Base-by-base conservation (phyloP, 1,140 invertebrate species). In the Scylla paramamosain region DNA sequence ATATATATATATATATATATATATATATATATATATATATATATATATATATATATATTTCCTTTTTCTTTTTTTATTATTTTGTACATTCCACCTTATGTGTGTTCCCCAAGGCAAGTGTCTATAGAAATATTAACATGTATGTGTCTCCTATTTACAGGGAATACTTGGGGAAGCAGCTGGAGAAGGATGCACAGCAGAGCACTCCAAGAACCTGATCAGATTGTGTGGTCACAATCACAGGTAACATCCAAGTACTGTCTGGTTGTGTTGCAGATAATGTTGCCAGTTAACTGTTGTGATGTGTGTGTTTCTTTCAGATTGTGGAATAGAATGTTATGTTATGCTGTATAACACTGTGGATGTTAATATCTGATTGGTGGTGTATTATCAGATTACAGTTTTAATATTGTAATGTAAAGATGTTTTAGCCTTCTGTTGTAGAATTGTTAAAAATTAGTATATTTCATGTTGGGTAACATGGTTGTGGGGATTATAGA, bases 141-240 rank as follows among this genome's bases (percentile, higher is more conserved):
- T 29, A 31, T 28, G 8, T 28, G 77, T 87, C 96, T 96, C 87
- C 67, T 83, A 96, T 96, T 93, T 48, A 90, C 96, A 99, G 98
- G 98, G 99, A 99, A 97, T 99, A 99, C 97, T 97, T 99, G 92
- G 99, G 99, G 96, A 99, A 99, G 96, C 99, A 99, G 97, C 97
- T 99, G 96, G 99, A 99, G 97, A 99, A 99, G 96, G 98, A 99
- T 96, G 98, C 95, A 77, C 86, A 95, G 46, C 32, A 93, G 95
- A 95, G 87, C 77, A 95, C 91, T 29, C 83, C 94, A 25, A 48
- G 90, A 20, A 59, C 67, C 39, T 93, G 84, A 93, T 77, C 20
- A 0, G 67, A 20, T n/a, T 77, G 67, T n/a, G 6, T 20, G 20
- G 67, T 77, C 67, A 77, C 52, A 12, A 59, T n/a, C 67, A 25